Evolutionary conservation across 2,888 invertebrate genomes (phyloP), one percentile per base, ranked within the genome.

Genomic region (Metallyticus violacea): DNA sequence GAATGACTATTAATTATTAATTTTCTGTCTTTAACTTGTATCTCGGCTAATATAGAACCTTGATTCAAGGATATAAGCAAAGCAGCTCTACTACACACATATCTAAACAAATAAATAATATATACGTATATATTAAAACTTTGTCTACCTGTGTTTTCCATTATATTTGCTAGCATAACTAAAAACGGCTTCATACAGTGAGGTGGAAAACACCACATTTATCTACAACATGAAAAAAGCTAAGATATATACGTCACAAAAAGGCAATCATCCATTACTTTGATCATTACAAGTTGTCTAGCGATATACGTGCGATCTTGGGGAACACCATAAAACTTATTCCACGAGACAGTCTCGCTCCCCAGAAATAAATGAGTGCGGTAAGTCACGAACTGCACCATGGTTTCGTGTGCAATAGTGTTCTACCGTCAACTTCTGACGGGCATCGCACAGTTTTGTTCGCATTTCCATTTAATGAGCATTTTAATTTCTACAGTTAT

Each of bases 311-410:
- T 28, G 83, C 28, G 77, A 83, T 77, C 83, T 83, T n/a, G 76
- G 83, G 83, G 83, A 7, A 83, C 15, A 28, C 77, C 83, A 83
- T 83, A 77, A 83, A 83, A 83, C 83, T 77, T 77, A 62, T 62
- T 62, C 77, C 28, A 40, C 77, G 82, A 81, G 83, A 77, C 83
- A 83, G 83, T 62, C 27, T 2, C 15, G 9, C 40, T 82, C 82
- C 76, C 30, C 26, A 82, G 62, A 82, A 82, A 83, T n/a, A 83
- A 83, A 83, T 83, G 77, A 77, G 83, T 83, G 83, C 77, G 83
- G 83, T 77, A 83, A 83, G 83, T 83, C 83, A 77, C 83, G 83
- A 83, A 28, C 15, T 7, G 0, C 7, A 22, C 40, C 15, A 15
- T 40, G 40, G 40, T 1, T 40, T 40, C 40, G 40, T 62, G 40